phyloP scores from a whole-genome alignment of 2,113 vertebrate genomes.

The Mormyrus iriodes region DNA sequence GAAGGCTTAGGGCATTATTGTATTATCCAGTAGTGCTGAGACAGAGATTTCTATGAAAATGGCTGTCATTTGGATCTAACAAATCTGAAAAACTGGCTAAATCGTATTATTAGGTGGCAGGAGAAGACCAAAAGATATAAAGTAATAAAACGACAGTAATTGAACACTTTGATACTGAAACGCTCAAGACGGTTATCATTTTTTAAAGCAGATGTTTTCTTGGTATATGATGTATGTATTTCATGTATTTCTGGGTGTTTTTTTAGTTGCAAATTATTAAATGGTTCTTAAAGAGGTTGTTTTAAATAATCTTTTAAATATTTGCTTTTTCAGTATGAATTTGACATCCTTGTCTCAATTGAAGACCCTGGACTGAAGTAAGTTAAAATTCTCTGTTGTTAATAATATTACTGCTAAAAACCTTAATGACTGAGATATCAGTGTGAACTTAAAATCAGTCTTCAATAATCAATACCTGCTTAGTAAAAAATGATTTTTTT shows the following conservation, averaged over 20 bases:
- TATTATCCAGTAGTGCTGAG: neutral
- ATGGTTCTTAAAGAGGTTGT: neutral
- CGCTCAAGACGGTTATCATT: neutral
- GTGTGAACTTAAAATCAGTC: neutral
- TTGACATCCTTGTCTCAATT: conserved; percentile 38
- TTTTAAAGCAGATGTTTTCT: neutral
- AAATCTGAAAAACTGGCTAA: neutral
- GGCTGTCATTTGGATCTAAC: neutral
- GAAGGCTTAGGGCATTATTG: neutral
- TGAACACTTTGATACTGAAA: neutral
- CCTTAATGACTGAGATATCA: neutral
- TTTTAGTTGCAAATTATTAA: neutral
- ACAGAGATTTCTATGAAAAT: neutral
- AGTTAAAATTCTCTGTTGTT: conserved; percentile 26
- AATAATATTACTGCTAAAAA: neutral
- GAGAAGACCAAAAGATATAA: neutral
- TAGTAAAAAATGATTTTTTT: neutral
- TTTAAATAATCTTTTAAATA: conserved; percentile 2
- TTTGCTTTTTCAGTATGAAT: conserved; percentile 41
- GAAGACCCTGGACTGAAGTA: conserved; percentile 51
- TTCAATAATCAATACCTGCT: neutral
- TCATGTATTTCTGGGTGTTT: neutral
- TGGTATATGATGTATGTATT: neutral
- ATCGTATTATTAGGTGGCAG: neutral
- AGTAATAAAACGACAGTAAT: neutral